Evolutionary conservation across 2,797 vertebrate species (phyloP), one percentile per base, ranked within the genome.

Genomic region (Bovichtus variegatus): DNA sequence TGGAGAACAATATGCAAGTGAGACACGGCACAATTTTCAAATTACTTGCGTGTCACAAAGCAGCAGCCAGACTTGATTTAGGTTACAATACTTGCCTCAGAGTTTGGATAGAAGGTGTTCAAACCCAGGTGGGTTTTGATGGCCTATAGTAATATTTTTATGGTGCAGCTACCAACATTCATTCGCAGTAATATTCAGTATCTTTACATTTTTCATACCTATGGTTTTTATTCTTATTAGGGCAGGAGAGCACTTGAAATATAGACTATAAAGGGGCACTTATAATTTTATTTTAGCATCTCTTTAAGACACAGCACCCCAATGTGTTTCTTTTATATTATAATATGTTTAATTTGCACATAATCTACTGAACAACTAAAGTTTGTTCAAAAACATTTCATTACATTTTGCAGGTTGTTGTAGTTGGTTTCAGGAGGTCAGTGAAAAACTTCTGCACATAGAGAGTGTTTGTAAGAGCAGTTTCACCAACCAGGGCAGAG

Each of bases 1-100:
- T 19, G 18, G 36, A 84, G 46, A 78, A 69, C 59, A 78, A 62
- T 78, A 46, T n/a, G 29, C 21, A 43, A 81, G 38, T 23, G 49
- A 81, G 27, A 60, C 31, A 53, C 9, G 50, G 16, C 23, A 41
- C 0, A 1, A 64, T 76, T 75, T 51, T 77, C 0, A 15, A 71
- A 80, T 75, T 29, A 59, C 29, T 29, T 62, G 27, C 12, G 6
- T 38, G 27, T 60, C 41, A 59, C 9, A 72, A 66, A 71, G 23
- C 58, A 67, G 54, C 34, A 59, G 53, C 49, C 62, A 62, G 23
- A 70, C 18, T 36, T 36, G 27, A 65, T 75, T 71, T 64, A 74
- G 19, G 16, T 49, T 61, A 12, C 25, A 61, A n/a, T 27, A n/a
- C 19, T 36, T 55, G 10, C 4, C 27, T 12, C 51, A 29, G 41